Conservation (phyloP, 1,140 invertebrate genomes). For the Brachionus koreanus region DNA sequence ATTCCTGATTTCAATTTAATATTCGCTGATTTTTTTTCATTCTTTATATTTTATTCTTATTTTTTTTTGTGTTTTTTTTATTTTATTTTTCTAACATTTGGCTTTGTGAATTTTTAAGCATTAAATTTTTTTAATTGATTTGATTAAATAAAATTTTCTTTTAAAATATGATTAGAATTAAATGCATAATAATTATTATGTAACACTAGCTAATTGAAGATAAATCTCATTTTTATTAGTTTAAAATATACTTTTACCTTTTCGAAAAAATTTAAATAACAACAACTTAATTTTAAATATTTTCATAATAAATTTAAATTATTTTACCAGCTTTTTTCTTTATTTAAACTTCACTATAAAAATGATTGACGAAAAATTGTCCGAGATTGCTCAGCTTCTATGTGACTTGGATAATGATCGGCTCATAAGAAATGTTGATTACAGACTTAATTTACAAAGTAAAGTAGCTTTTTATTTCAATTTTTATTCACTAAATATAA, state of each 20-base stretch:
- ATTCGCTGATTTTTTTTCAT: too few relatives aligned
- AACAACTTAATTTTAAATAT: background rate
- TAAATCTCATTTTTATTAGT: background rate
- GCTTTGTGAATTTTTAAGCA: too few relatives aligned
- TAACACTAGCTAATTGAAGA: background rate
- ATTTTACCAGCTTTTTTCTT: background rate
- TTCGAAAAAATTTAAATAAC: background rate
- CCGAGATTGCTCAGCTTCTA: background rate
- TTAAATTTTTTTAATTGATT: too few relatives aligned
- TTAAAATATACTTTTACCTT: background rate
- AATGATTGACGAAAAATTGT: slow-evolving; percentile 11
- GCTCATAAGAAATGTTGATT: slow-evolving; percentile 14
- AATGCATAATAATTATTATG: background rate
- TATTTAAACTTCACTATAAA: background rate
- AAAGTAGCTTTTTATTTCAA: too few relatives aligned
- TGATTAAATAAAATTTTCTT: too few relatives aligned
- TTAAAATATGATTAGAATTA: too few relatives aligned
- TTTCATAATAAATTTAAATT: background rate
- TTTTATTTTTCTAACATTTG: too few relatives aligned
- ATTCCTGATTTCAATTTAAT: too few relatives aligned
- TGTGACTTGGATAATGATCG: background rate
- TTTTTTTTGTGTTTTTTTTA: too few relatives aligned
- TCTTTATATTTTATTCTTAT: too few relatives aligned
- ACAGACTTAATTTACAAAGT: slow-evolving; percentile 20
- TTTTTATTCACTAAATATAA: background rate